Evolutionary conservation across 1,140 invertebrate genomes (phyloP).

Genomic region (Sogatella furcifera): DNA sequence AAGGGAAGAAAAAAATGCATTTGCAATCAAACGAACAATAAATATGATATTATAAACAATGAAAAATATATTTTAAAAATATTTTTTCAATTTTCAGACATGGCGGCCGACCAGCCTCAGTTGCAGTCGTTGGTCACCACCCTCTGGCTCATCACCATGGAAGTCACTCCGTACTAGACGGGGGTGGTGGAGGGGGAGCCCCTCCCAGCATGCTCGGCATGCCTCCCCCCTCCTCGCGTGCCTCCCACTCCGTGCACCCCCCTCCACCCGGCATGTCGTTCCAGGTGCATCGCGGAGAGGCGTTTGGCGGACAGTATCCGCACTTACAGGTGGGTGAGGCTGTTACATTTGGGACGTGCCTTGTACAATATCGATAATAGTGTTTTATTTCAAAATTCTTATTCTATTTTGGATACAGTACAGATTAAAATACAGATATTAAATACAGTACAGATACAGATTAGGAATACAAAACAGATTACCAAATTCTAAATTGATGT

Average conservation of each 20-base stretch:
- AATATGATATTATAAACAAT: too few species aligned
- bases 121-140: slow-evolving; percentile 8
- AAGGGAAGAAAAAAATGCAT: too few species aligned
- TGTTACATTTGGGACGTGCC: neutral
- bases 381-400: too few species aligned
- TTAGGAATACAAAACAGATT: too few species aligned
- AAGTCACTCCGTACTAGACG: neutral
- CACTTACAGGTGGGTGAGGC: slow-evolving; percentile 44
- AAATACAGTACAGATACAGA: too few species aligned
- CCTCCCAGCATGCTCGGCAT: slow-evolving; percentile 5
- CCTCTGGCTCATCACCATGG: neutral
- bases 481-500: too few species aligned
- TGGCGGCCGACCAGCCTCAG: slow-evolving; percentile 10
- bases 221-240: neutral
- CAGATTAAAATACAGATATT: too few species aligned
- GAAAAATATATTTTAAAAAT: too few species aligned
- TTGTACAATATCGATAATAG: too few species aligned
- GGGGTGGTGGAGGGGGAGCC: neutral
- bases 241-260: neutral
- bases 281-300: slow-evolving; percentile 19
- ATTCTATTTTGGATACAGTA: too few species aligned
- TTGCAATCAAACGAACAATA: too few species aligned
- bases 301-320: slow-evolving; percentile 35
- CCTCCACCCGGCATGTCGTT: slow-evolving; percentile 12
- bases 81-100: neutral